Conservation (phyloP, 64 coral and sea anemone genomes). For the Anthopleura sola region DNA sequence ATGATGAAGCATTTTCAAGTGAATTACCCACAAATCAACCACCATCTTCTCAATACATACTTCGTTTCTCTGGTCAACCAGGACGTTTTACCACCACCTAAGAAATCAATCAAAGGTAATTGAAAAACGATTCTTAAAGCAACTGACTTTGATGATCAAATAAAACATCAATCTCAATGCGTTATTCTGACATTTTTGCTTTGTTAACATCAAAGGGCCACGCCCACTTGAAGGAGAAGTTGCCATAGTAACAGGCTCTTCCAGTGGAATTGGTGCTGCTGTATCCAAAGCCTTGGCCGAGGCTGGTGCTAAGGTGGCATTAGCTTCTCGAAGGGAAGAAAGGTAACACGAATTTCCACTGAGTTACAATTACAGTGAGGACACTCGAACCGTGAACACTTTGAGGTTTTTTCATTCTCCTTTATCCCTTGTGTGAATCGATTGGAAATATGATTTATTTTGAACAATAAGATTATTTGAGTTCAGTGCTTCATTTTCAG, state of each 20-base stretch:
- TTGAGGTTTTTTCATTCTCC: no score
- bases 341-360: no score
- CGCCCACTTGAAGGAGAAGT: conserved; percentile 73
- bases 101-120: conserved; percentile 71
- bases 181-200: no score
- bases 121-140: not conserved
- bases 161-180: no score
- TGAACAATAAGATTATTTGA: no score
- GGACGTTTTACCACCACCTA: conserved; percentile 49
- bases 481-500: no score
- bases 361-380: no score
- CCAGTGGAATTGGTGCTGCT: conserved; percentile 80
- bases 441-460: no score
- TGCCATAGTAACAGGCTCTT: conserved; percentile 90
- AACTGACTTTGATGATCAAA: no score
- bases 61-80: conserved; percentile 53
- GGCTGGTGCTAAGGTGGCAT: conserved; percentile 76
- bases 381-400: no score
- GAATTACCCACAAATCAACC: conserved; percentile 61
- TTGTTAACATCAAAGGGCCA: conserved; percentile 40
- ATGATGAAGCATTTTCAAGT: conserved; percentile 70
- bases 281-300: conserved; percentile 62
- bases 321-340: conserved; percentile 77
- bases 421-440: no score
- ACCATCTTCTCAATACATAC: conserved; percentile 63